phyloP scores from a whole-genome alignment of 2,888 invertebrate species.

The Catocala fraxini region DNA sequence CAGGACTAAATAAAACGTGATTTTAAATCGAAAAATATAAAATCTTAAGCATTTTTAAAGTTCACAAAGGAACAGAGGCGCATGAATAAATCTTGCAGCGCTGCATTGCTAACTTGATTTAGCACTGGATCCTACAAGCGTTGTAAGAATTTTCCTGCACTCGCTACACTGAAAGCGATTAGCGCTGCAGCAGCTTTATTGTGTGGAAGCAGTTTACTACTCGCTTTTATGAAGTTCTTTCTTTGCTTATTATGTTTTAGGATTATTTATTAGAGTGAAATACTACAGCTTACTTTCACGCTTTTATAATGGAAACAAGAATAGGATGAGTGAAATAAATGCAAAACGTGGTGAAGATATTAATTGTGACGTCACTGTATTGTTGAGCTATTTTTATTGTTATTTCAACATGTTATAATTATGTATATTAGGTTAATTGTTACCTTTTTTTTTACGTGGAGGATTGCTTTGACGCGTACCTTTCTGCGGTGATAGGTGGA shows the following conservation, averaged over 20 bases:
- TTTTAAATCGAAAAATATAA: slow-evolving; percentile 44
- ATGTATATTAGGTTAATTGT: too few species aligned
- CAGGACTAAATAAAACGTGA: slow-evolving; percentile 37
- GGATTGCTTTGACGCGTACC: too few species aligned
- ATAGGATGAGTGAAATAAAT: too few species aligned
- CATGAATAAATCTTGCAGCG: slow-evolving; percentile 52
- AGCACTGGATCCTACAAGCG: slow-evolving; percentile 44
- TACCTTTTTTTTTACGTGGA: too few species aligned
- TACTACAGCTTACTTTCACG: background rate
- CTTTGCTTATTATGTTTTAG: slow-evolving; percentile 3
- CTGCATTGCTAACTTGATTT: slow-evolving; percentile 53
- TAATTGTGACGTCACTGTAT: too few species aligned
- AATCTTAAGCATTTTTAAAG: slow-evolving; percentile 52
- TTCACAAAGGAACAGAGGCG: slow-evolving; percentile 41
- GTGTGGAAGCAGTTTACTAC: slow-evolving; percentile 19
- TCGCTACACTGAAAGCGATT: slow-evolving; percentile 45
- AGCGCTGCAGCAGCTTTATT: slow-evolving; percentile 41
- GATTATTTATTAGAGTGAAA: background rate
- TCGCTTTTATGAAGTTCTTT: slow-evolving; percentile 6
- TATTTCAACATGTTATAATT: too few species aligned
- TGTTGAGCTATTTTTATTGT: too few species aligned
- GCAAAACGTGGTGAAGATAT: too few species aligned
- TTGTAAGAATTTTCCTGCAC: slow-evolving; percentile 48
- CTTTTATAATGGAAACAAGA: background rate
- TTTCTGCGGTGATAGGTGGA: too few species aligned